Percentiles rank a stretch among this genome's conserved stretches.
phyloP scores from a whole-genome alignment of 2,888 invertebrate genomes.

The Synergus itoensis region DNA sequence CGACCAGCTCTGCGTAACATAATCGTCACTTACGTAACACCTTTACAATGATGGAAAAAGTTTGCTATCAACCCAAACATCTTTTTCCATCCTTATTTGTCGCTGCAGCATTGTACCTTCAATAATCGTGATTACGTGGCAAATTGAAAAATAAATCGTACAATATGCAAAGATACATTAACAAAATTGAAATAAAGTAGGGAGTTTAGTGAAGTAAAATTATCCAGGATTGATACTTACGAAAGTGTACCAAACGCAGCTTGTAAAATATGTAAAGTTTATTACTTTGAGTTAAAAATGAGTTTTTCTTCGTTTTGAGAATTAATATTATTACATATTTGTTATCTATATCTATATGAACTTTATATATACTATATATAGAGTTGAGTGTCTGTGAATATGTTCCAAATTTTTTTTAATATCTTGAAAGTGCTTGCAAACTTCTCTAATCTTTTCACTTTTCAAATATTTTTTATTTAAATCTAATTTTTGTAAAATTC shows the following conservation, averaged over 20 bases:
- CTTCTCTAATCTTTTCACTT: too few species aligned
- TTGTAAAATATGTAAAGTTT: slow-evolving; percentile 65
- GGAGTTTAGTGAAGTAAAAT: not conserved
- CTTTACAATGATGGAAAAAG: not conserved
- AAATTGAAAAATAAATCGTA: not conserved
- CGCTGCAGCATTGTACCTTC: not conserved
- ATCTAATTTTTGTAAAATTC: too few species aligned
- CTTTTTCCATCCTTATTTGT: not conserved
- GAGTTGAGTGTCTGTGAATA: too few species aligned
- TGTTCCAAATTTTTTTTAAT: too few species aligned
- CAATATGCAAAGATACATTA: too few species aligned
- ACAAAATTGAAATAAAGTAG: not conserved
- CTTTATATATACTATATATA: too few species aligned
- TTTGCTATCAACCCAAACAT: not conserved
- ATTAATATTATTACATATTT: not conserved
- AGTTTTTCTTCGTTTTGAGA: not conserved
- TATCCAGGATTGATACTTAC: slow-evolving; percentile 64
- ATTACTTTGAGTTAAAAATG: not conserved
- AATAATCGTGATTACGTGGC: not conserved
- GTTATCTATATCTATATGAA: not conserved
- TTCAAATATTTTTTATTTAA: too few species aligned
- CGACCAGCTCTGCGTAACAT: not conserved
- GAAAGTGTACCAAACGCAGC: slow-evolving; percentile 67
- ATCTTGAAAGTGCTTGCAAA: too few species aligned
- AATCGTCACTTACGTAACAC: slow-evolving; percentile 5